Conservation (phyloP, 2,888 invertebrate genomes). For the Pristionchus japonicus region DNA sequence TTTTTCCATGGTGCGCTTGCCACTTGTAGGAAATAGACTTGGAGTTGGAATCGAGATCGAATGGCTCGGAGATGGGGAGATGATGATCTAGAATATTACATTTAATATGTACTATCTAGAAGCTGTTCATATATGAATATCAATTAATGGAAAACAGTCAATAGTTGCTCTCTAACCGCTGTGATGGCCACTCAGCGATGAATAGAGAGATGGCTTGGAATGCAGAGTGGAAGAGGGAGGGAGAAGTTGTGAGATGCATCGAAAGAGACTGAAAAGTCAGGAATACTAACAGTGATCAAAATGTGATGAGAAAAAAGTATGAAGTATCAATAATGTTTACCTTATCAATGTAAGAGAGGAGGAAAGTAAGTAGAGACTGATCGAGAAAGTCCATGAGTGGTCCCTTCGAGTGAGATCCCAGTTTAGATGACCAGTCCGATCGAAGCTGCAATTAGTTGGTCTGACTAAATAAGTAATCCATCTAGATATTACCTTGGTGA, state of each 20-base stretch:
- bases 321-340: conserved; percentile 49
- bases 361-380: conserved; percentile 63
- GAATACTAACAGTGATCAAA: not conserved
- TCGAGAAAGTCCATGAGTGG: conserved; percentile 63
- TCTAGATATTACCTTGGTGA: not conserved
- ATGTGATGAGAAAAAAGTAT: not conserved
- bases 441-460: conserved; percentile 55
- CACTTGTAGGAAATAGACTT: conserved; percentile 60
- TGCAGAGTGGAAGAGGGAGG: conserved; percentile 39
- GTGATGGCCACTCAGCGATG: conserved; percentile 43
- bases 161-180: not conserved
- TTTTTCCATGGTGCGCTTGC: conserved; percentile 44
- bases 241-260: conserved; percentile 39
- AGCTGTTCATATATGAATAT: not conserved
- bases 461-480: not conserved
- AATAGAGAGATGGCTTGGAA: conserved; percentile 23
- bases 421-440: conserved; percentile 51
- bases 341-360: conserved; percentile 67
- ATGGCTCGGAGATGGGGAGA: conserved; percentile 49
- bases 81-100: not conserved
- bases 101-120: not conserved
- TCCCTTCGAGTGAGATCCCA: conserved; percentile 53
- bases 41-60: conserved; percentile 66
- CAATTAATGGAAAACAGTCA: not conserved
- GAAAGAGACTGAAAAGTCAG: conserved; percentile 3